phyloP scores from a whole-genome alignment of 2,113 vertebrate species.

The Salvelinus namaycush region DNA sequence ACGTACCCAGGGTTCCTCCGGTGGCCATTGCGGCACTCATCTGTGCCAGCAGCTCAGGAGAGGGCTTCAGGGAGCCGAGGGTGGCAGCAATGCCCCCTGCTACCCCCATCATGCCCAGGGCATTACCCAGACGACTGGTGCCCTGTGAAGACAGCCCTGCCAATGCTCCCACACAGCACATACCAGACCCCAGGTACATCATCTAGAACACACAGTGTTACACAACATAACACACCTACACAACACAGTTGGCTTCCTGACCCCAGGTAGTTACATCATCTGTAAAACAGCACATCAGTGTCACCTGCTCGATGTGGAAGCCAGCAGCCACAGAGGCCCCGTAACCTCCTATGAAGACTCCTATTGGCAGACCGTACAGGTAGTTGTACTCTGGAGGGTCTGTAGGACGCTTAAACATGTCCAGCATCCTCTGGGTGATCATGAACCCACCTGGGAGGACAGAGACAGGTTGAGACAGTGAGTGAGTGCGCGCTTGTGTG shows the following conservation, averaged over 20 bases:
- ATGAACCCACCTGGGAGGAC: slow-evolving; percentile 68
- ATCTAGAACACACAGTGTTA: slow-evolving; percentile 45
- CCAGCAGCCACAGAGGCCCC: slow-evolving; percentile 60
- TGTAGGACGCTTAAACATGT: slow-evolving; percentile 78
- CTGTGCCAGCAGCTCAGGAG: slow-evolving; percentile 75
- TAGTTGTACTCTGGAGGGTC: slow-evolving; percentile 75
- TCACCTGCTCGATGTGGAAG: slow-evolving; percentile 70
- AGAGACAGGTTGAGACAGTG: not conserved
- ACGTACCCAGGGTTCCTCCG: slow-evolving; percentile 67
- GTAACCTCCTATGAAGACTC: slow-evolving; percentile 70
- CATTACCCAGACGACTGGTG: slow-evolving; percentile 73
- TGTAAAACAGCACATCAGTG: not conserved
- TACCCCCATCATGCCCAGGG: slow-evolving; percentile 73
- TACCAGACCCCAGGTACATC: slow-evolving; percentile 72
- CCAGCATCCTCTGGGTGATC: slow-evolving; percentile 76
- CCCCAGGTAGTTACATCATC: not conserved
- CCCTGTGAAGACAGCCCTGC: slow-evolving; percentile 73
- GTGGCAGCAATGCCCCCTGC: slow-evolving; percentile 72
- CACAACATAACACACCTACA: not conserved
- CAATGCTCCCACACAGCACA: slow-evolving; percentile 75
- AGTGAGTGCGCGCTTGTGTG: too few species aligned
- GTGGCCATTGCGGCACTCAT: slow-evolving; percentile 76
- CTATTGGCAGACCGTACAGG: slow-evolving; percentile 70
- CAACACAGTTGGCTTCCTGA: not conserved
- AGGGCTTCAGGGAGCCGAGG: slow-evolving; percentile 70